Base-by-base conservation (phyloP, 2,888 invertebrate species). In the Scaptomyza reducta region DNA sequence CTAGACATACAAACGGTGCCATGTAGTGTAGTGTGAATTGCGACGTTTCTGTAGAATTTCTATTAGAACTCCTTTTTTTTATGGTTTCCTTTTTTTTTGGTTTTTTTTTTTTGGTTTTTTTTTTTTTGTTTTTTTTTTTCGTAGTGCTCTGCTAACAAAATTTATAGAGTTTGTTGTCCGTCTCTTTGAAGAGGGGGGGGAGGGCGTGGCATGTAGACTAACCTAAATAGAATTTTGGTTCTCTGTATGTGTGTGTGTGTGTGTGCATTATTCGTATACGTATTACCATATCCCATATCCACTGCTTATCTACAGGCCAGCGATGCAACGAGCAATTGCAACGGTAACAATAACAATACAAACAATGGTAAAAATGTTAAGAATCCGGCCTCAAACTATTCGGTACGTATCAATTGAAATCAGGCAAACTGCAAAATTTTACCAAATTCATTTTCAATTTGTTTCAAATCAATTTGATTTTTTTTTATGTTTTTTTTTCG, bases 391-490 rank as follows among this genome's bases (percentile, higher is more conserved):
- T 89, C 90, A 81, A 91, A 91, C 90, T 92, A 91, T 92, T 92
- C 92, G 92, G 92, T 92, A 92, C 92, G 92, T 92, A 92, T 92
- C 92, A 92, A 91, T 90, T 90, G 88, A 91, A 92, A 91, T 92
- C 92, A 91, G 91, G 46, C 46, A 60, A 35, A 33, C n/a, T 6
- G 38, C 14, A 59, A 60, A 31, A 35, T 44, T 42, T 38, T 3
- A 14, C 14, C 1, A 22, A 22, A 22, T 22, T 22, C 22, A n/a
- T n/a, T 22, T 22, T 54, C 58, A 59, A 54, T 42, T n/a, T 59
- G 25, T 41, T 7, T 41, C 42, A 45, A 14, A 56, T 46, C 16
- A 38, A 14, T 16, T 14, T 14, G 22, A 18, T 27, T 47, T 67
- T 62, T 58, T 62, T 29, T 27, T 27, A 25, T 25, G 41, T 29